phyloP scores from a whole-genome alignment of 1,140 invertebrate genomes.

The Aphaenogaster floridana region DNA sequence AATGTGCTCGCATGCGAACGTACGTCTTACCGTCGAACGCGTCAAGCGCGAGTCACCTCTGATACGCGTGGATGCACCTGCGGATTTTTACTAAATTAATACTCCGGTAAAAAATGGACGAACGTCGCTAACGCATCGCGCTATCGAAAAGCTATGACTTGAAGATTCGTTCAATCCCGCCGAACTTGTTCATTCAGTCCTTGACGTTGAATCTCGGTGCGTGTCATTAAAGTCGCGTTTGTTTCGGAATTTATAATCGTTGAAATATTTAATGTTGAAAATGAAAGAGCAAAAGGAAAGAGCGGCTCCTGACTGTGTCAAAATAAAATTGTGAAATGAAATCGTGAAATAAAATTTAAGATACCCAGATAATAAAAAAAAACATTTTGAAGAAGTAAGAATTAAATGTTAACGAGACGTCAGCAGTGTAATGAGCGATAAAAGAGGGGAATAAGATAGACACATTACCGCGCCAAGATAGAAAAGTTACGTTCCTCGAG shows the following conservation, averaged over 20 bases:
- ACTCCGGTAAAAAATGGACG: constrained; percentile 23
- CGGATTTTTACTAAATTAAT: constrained; percentile 66
- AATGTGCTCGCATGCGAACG: not conserved
- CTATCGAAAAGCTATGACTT: constrained; percentile 35
- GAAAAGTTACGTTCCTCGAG: constrained; percentile 13
- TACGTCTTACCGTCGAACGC: constrained; percentile 17
- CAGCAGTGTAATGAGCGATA: not conserved
- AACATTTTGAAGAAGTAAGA: not conserved
- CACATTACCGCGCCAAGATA: not conserved
- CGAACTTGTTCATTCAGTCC: not conserved
- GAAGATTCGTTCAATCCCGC: not conserved
- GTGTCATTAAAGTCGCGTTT: no score
- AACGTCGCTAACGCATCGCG: not conserved
- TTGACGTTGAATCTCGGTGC: not conserved
- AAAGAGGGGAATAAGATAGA: not conserved
- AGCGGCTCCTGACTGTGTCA: not conserved
- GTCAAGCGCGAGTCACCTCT: constrained; percentile 33
- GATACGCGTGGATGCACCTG: constrained; percentile 57
- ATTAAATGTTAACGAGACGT: not conserved
- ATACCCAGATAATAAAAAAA: not conserved
- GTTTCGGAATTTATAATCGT: not conserved
- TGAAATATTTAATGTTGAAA: not conserved
- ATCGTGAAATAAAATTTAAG: not conserved
- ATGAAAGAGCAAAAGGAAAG: not conserved
- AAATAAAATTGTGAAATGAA: not conserved